These are phyloP conservation scores for Actenoides lindsayi DNA, from an alignment of 2,113 vertebrate genomes.

Conservation along the genomic window DNA sequence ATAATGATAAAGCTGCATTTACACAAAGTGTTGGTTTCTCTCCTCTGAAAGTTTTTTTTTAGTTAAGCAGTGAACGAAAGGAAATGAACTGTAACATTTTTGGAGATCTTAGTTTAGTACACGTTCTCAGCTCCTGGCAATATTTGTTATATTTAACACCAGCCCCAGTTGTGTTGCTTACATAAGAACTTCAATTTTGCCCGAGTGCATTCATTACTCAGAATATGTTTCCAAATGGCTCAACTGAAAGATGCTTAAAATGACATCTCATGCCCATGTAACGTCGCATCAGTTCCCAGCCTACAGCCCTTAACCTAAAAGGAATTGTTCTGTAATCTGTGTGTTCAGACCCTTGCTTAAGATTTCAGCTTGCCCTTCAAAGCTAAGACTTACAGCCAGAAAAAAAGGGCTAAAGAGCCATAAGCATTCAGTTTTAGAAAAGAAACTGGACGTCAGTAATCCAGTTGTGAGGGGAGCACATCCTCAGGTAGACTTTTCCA, in stretches of 20 bases:
- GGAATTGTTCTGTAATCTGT: rapidly evolving
- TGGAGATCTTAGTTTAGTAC: neutral
- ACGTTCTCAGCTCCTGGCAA: neutral
- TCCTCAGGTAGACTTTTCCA: neutral
- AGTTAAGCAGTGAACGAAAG: neutral
- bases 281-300: neutral
- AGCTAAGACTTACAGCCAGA: neutral
- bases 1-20: neutral
- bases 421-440: neutral
- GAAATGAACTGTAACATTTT: neutral
- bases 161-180: neutral
- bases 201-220: neutral
- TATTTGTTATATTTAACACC: neutral
- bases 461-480: neutral
- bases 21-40: neutral
- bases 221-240: neutral
- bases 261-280: neutral
- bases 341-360: neutral
- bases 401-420: neutral
- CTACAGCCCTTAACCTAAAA: neutral
- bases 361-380: neutral
- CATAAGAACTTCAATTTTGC: neutral
- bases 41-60: neutral
- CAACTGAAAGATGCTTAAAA: neutral
- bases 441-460: neutral